Conservation (phyloP, 2,797 vertebrate species). For the Pseudochromis fuscus region DNA sequence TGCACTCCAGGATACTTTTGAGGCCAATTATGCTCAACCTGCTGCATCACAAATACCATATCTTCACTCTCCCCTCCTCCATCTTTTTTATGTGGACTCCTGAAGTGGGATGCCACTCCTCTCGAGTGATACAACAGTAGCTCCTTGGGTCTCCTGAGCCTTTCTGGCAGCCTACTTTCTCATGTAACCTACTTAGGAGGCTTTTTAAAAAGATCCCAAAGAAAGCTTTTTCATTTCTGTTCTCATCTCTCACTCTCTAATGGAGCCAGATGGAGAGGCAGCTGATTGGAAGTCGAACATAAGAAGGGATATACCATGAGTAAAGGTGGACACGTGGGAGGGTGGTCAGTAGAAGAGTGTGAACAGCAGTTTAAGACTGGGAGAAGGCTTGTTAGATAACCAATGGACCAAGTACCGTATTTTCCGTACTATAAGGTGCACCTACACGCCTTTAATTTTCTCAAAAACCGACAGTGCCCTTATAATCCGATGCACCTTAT, state of each 20-base stretch:
- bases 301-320: slow-evolving; percentile 48
- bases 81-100: slow-evolving; percentile 67
- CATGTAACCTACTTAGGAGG: slow-evolving; percentile 86
- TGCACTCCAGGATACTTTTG: slow-evolving; percentile 36
- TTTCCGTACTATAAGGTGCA: too few relatives aligned
- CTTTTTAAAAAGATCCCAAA: slow-evolving; percentile 85
- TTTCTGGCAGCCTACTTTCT: slow-evolving; percentile 84
- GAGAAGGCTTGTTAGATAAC: too few relatives aligned
- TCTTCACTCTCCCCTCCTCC: slow-evolving; percentile 35
- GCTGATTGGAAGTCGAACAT: slow-evolving; percentile 58
- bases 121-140: slow-evolving; percentile 77
- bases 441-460: too few relatives aligned
- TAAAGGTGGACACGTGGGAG: slow-evolving; percentile 34
- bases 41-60: slow-evolving; percentile 65
- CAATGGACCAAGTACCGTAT: too few relatives aligned
- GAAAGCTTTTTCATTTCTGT: slow-evolving; percentile 81
- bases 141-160: slow-evolving; percentile 80
- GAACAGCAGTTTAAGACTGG: background rate
- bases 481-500: too few relatives aligned
- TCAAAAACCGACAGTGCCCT: too few relatives aligned
- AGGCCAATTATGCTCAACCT: slow-evolving; percentile 48
- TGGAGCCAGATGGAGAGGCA: slow-evolving; percentile 60
- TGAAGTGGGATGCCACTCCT: slow-evolving; percentile 82
- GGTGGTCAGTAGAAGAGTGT: slow-evolving; percentile 3
- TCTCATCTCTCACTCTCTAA: slow-evolving; percentile 71